phyloP scores from a whole-genome alignment of 2,797 vertebrate species.

The Thripadectes ignobilis region DNA sequence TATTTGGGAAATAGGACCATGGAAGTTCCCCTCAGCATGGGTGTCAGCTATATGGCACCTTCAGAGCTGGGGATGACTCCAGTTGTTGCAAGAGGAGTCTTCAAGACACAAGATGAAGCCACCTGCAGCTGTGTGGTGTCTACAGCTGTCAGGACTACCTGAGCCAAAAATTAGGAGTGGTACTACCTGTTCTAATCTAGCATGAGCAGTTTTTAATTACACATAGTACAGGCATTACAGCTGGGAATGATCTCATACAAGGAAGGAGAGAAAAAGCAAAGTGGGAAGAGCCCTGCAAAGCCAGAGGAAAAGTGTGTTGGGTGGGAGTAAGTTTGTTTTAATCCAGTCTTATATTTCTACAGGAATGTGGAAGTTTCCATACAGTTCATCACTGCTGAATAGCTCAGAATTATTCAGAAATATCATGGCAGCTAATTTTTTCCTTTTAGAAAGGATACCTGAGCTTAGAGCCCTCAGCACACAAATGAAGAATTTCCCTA shows the following conservation, averaged over 20 bases:
- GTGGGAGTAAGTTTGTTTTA: not conserved
- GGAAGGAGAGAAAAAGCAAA: not conserved
- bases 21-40: not conserved
- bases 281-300: not conserved
- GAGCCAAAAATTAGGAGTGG: not conserved
- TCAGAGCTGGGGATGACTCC: not conserved
- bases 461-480: not conserved
- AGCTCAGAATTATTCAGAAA: not conserved
- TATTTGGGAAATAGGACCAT: rapidly evolving
- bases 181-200: not conserved
- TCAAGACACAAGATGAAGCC: not conserved
- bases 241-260: not conserved
- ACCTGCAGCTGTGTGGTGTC: not conserved
- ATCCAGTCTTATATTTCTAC: not conserved
- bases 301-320: not conserved
- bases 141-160: not conserved
- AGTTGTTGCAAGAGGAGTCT: not conserved
- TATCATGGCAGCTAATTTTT: not conserved
- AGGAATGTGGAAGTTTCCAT: not conserved
- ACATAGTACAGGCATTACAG: not conserved
- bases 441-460: not conserved
- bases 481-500: not conserved
- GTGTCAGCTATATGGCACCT: rapidly evolving
- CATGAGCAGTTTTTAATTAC: not conserved
- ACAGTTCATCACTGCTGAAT: not conserved